Conservation (phyloP, 30 jellyfish, hydroid and myxozoan genomes). For the Catostylus mosaicus region DNA sequence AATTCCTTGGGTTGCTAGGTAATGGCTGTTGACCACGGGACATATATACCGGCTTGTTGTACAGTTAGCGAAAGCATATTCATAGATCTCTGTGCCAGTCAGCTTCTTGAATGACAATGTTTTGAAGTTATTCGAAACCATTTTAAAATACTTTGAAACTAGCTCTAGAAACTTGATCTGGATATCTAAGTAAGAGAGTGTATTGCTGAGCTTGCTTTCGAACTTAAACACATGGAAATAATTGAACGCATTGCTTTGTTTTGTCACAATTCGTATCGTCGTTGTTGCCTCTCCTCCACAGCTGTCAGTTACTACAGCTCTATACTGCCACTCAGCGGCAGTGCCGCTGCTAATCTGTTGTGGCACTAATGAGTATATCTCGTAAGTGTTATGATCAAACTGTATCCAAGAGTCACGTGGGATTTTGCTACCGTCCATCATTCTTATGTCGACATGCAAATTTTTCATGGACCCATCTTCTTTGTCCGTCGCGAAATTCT, state of each 20-base stretch:
- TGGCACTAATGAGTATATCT: conserved; percentile 77
- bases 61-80: conserved; percentile 45
- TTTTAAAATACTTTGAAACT: conserved; percentile 49
- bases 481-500: conserved; percentile 58
- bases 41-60: conserved; percentile 33
- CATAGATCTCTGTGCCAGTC: conserved; percentile 4
- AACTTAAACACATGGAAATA: conserved; percentile 54
- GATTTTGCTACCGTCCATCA: conserved; percentile 47
- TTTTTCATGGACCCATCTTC: conserved; percentile 56
- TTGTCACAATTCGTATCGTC: conserved; percentile 45
- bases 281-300: conserved; percentile 64
- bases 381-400: conserved; percentile 56
- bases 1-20: conserved; percentile 10
- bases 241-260: not conserved
- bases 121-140: conserved; percentile 1
- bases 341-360: conserved; percentile 27
- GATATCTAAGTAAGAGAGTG: conserved; percentile 65
- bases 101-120: conserved; percentile 12
- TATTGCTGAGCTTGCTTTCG: conserved; percentile 41
- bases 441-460: conserved; percentile 43
- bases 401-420: conserved; percentile 87
- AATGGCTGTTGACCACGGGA: not conserved
- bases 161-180: conserved; percentile 54
- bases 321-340: conserved; percentile 16
- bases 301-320: conserved; percentile 48